These are phyloP conservation scores for Hydropsyche tenuis DNA, from an alignment of 1,140 invertebrate species.

Conservation along the genomic window DNA sequence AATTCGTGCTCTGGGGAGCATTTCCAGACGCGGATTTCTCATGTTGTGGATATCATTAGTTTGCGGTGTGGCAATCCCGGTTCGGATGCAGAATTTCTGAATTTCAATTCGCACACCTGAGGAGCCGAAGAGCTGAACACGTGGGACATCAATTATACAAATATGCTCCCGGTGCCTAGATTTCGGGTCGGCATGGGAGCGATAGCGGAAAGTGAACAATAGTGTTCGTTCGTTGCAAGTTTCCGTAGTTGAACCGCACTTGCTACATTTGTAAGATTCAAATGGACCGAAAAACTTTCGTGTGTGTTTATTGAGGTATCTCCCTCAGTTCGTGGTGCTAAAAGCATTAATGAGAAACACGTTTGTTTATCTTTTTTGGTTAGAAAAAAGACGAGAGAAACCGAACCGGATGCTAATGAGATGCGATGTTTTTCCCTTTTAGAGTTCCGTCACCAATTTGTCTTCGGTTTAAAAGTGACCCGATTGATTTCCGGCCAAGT, in stretches of 20 bases:
- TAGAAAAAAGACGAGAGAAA: background rate
- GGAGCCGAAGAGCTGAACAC: background rate
- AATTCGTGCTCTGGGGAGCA: too few relatives aligned
- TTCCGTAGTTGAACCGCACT: too few relatives aligned
- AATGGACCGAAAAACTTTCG: background rate
- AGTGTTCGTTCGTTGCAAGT: too few relatives aligned
- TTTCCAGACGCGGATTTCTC: background rate
- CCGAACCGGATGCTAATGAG: conserved; percentile 32
- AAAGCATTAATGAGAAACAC: conserved; percentile 30
- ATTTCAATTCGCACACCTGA: conserved; percentile 7
- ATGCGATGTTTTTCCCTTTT: conserved; percentile 19
- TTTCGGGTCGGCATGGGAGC: background rate
- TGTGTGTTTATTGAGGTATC: background rate
- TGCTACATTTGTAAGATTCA: too few relatives aligned
- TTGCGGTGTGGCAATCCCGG: conserved; percentile 24
- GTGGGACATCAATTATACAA: conserved; percentile 27
- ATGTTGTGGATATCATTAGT: conserved; percentile 20
- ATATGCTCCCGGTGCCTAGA: background rate
- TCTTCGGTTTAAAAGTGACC: background rate
- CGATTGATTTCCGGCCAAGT: background rate
- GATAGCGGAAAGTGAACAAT: background rate
- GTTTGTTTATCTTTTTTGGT: conserved; percentile 24
- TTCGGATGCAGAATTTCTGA: conserved; percentile 20
- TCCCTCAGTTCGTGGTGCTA: background rate
- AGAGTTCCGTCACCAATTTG: conserved; percentile 5